Evolutionary conservation across 2,888 invertebrate genomes (phyloP).

Genomic region (Theretra japonica): DNA sequence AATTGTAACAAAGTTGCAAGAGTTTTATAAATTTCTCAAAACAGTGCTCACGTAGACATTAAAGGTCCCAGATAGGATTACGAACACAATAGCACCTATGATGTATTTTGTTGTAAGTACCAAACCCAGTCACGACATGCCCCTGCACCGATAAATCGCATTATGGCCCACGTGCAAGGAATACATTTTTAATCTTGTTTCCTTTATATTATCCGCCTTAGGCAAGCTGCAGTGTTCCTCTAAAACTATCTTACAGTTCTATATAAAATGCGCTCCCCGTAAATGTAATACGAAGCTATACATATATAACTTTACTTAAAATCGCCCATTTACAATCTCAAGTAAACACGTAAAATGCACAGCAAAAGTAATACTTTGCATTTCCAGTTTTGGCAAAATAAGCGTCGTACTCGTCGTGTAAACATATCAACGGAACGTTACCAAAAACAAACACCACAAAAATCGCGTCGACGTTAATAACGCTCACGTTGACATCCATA

Average conservation of each 20-base stretch:
- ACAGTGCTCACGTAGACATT: conserved; percentile 17
- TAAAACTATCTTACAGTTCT: conserved; percentile 1
- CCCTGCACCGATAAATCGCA: conserved; percentile 81
- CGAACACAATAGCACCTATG: conserved; percentile 59
- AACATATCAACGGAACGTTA: conserved; percentile 55
- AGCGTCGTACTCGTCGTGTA: conserved; percentile 46
- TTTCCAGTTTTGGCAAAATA: conserved; percentile 14
- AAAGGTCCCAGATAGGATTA: conserved; percentile 33
- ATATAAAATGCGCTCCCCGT: background rate
- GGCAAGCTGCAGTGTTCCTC: conserved; percentile 52
- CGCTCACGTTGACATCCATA: conserved; percentile 72
- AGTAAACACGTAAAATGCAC: background rate
- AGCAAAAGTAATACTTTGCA: background rate
- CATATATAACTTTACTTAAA: background rate
- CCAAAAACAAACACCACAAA: conserved; percentile 70
- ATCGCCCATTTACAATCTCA: background rate
- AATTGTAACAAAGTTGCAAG: background rate
- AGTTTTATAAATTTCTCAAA: background rate
- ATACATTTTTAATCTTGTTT: conserved; percentile 84
- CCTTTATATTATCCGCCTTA: conserved; percentile 77
- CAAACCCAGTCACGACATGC: conserved; percentile 77
- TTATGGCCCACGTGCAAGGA: conserved; percentile 81
- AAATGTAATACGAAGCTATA: conserved; percentile 34
- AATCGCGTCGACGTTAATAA: conserved; percentile 72
- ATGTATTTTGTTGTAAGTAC: conserved; percentile 65